Base-by-base conservation (phyloP, 2,113 vertebrate species). In the Psophia crepitans region DNA sequence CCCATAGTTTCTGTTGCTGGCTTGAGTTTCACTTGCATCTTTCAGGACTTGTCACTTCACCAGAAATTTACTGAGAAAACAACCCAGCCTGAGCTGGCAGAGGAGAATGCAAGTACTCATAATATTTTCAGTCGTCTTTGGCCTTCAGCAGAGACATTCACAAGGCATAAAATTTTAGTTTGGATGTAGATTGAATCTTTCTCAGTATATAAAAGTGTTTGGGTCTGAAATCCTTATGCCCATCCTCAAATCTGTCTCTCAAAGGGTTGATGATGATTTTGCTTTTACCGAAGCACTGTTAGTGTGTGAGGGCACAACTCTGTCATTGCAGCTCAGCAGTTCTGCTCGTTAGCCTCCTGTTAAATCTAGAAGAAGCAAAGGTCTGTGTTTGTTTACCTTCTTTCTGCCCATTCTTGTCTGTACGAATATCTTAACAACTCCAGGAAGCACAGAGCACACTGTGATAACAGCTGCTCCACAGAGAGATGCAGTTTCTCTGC, bases 61-160 rank as follows among this genome's bases (percentile, higher is more conserved):
- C 93, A 96, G 68, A 91, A 93, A 87, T 84, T 73, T 92, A n/a
- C 60, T 71, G 68, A 88, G 85, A 74, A 89, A 95, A 80, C 77
- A 90, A 41, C n/a, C 11, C 73, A 92, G n/a, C 51, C 39, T 82
- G 46, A 82, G 61, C 84, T 84, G 56, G 26, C 80, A 89, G 58
- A 74, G 54, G 33, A 89, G 37, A 87, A 93, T 77, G 32, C 41
- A 61, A 70, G 17, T 81, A 63, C 12, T 80, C 54, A 27, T 48
- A 79, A 49, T 80, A 77, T 94, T 96, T 97, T 83, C 63, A 90
- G 22, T 53, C 24, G 33, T 74, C 64, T 89, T 79, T 90, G 58
- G 46, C 49, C 84, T 94, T 85, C 54, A 91, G 12, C 54, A 44
- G 61, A 80, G 63, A 37, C 28, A 71, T 87, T 83, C 26, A 66